Conservation (phyloP, 2,113 vertebrate genomes). For the Hassar affinis region DNA sequence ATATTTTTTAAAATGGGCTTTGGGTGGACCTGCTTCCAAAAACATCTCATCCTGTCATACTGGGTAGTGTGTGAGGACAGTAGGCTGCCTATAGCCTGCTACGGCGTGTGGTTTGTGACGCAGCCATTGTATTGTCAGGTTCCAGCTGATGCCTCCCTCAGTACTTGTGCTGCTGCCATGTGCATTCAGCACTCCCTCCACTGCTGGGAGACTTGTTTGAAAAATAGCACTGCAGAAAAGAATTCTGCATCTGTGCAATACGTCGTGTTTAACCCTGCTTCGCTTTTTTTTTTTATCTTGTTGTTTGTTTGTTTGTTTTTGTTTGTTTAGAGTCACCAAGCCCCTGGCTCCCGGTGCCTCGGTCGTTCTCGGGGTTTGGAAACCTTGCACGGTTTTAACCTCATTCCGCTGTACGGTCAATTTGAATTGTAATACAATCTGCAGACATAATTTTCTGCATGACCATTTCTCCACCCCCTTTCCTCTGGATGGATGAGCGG, state of each 20-base stretch:
- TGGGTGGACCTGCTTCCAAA: slow-evolving; percentile 22
- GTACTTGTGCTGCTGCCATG: slow-evolving; percentile 11
- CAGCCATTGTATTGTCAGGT: slow-evolving; percentile 29
- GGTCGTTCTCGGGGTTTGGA: slow-evolving; percentile 68
- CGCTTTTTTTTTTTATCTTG: background rate
- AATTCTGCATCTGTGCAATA: slow-evolving; percentile 7
- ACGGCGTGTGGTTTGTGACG: background rate
- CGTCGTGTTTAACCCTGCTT: background rate
- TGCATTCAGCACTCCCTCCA: background rate
- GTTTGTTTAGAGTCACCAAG: slow-evolving; percentile 51
- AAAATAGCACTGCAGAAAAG: slow-evolving; percentile 6
- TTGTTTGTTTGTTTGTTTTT: too few relatives aligned
- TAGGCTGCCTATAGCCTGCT: background rate
- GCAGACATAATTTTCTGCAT: slow-evolving; percentile 80
- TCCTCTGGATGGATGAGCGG: slow-evolving; percentile 55
- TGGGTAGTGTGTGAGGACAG: background rate
- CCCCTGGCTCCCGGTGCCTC: slow-evolving; percentile 72
- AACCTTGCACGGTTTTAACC: slow-evolving; percentile 74
- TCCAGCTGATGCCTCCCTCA: slow-evolving; percentile 52
- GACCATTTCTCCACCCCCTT: slow-evolving; percentile 67
- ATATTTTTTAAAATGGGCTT: slow-evolving; percentile 63
- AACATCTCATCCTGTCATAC: background rate
- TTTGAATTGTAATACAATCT: slow-evolving; percentile 77
- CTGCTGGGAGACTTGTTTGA: background rate
- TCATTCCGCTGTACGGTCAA: slow-evolving; percentile 65